Conservation (phyloP, 2,797 vertebrate genomes). For the Sebastes elongatus region DNA sequence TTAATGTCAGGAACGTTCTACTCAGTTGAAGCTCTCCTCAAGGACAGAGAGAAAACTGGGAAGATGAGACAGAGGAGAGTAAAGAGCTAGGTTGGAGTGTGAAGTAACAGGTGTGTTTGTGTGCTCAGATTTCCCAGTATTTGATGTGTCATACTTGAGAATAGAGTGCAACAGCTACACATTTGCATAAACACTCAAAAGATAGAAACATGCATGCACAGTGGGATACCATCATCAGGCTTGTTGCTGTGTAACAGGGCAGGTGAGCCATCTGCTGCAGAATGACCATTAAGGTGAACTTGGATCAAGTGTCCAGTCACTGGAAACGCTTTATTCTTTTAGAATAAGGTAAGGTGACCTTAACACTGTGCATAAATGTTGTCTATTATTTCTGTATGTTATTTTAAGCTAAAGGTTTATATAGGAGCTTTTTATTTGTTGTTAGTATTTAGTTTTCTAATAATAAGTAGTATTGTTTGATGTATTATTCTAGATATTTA, state of each 20-base stretch:
- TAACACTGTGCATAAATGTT: background rate
- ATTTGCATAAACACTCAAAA: conserved; percentile 25
- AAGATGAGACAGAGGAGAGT: background rate
- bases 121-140: background rate
- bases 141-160: conserved; percentile 9
- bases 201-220: conserved; percentile 22
- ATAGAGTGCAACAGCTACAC: background rate
- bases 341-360: background rate
- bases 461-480: too few species aligned
- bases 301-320: conserved; percentile 1
- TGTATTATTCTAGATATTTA: too few species aligned
- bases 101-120: background rate
- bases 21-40: conserved; percentile 23
- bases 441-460: too few species aligned
- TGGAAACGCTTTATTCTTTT: background rate
- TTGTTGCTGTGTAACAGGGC: conserved; percentile 6
- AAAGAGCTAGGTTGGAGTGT: background rate
- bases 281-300: conserved; percentile 50
- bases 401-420: background rate
- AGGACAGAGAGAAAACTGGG: conserved; percentile 26
- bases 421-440: background rate
- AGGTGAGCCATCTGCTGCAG: conserved; percentile 52
- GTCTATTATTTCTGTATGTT: fast-evolving
- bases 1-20: conserved; percentile 25
- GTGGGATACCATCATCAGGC: conserved; percentile 32